Evolutionary conservation across 2,888 invertebrate genomes (phyloP).

Genomic region (Deilephila porcellus): DNA sequence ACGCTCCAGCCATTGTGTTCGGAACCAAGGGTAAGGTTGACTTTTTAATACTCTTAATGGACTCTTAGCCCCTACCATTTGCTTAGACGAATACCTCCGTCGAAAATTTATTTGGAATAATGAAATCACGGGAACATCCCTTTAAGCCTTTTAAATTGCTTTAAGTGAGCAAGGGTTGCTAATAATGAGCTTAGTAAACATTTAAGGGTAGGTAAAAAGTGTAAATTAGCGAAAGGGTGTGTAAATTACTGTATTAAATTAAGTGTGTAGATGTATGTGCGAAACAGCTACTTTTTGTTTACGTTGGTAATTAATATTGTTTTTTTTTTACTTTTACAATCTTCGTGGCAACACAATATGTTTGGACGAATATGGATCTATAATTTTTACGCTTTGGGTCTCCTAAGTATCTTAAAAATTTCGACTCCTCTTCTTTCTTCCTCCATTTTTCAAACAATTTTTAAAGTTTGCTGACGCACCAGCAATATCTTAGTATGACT

Average conservation of each 20-base stretch:
- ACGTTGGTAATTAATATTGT: no score
- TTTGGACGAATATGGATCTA: no score
- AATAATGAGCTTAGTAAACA: not conserved
- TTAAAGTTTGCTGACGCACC: no score
- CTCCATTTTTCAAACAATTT: no score
- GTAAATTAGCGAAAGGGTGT: not conserved
- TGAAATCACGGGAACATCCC: slow-evolving; percentile 19
- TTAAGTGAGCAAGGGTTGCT: slow-evolving; percentile 4
- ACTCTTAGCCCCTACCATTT: slow-evolving; percentile 39
- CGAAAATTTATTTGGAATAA: slow-evolving; percentile 16
- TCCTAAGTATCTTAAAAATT: no score
- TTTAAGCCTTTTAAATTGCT: slow-evolving; percentile 18
- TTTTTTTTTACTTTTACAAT: no score
- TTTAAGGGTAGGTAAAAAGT: not conserved
- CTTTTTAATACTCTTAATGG: slow-evolving; percentile 49
- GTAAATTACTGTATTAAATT: not conserved
- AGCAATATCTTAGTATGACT: no score
- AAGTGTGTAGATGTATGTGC: not conserved
- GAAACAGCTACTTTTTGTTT: no score
- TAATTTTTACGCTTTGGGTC: no score
- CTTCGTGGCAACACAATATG: no score
- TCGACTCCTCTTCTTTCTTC: no score
- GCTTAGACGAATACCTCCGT: slow-evolving; percentile 8
- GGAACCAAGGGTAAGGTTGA: slow-evolving; percentile 46
- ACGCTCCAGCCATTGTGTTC: slow-evolving; percentile 18